Base-by-base conservation (phyloP, 2,888 invertebrate species). In the Neoascia interrupta region DNA sequence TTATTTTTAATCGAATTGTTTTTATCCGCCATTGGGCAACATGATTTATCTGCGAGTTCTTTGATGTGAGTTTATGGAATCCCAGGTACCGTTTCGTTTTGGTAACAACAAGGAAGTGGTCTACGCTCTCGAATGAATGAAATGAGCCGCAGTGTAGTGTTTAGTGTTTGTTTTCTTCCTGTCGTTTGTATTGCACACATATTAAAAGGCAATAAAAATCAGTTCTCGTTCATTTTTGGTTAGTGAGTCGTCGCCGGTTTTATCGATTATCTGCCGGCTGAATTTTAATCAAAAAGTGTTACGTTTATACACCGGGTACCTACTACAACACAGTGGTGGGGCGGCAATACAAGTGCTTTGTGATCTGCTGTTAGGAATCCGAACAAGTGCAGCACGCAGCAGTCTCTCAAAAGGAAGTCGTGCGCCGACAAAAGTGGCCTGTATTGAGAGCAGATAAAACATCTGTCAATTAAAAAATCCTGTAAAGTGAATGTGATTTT, bases 201-300 rank as follows among this genome's bases (percentile, higher is more conserved):
- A 75, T 75, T 70, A 75, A 63, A 75, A 75, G 56, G 28, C 51
- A 63, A 63, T 75, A 70, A 70, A 69, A 70, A 51, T 63, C 49
- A 2, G 51, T 18, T 53, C 47, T 26, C 58, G 45, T 54, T 39
- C 21, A 43, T 60, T 70, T 75, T 72, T 58, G 49, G 63, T 26
- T 31, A 58, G 51, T 45, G 41, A 66, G 31, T 19, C 58, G 41
- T 53, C 39, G 53, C n/a, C n/a, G 34, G 39, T 66, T 60, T 66
- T 28, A 72, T 66, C 34, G 72, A 54, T 64, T 60, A 53, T 54
- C 26, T 64, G 76, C 76, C 76, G 76, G 72, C 23, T 28, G 76
- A 76, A 76, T 76, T 72, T 72, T 64, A 66, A 76, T 76, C 49
- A 56, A 34, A 47, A 41, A 72, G 64, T 66, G 64, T 53, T 54